Conservation (phyloP, 2,113 vertebrate species). For the Tachysurus vachellii region DNA sequence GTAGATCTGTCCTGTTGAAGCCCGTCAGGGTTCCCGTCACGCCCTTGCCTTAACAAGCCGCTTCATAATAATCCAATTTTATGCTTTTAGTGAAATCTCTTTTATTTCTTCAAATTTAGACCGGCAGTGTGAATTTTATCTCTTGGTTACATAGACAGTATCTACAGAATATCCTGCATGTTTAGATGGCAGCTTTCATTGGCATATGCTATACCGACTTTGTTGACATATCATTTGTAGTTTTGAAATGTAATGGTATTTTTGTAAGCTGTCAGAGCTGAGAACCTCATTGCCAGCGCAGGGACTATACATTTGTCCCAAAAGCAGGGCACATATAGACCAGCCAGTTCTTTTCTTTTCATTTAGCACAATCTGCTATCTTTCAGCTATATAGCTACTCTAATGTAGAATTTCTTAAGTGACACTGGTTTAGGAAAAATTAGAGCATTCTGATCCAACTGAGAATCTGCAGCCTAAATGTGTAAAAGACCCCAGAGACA, state of each 20-base stretch:
- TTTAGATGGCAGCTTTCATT: conserved; percentile 74
- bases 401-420: background rate
- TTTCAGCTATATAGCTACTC: background rate
- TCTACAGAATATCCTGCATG: conserved; percentile 73
- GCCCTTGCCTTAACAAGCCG: conserved; percentile 77
- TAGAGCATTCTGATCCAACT: background rate
- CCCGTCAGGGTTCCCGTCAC: conserved; percentile 64
- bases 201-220: conserved; percentile 67
- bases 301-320: conserved; percentile 9
- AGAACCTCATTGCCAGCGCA: conserved; percentile 29
- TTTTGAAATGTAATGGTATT: conserved; percentile 72
- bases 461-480: background rate
- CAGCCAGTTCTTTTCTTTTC: conserved; percentile 16
- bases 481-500: background rate
- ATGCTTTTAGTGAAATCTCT: conserved; percentile 63
- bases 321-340: conserved; percentile 15
- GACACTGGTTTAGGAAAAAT: background rate
- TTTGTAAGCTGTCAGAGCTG: conserved; percentile 68
- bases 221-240: conserved; percentile 61
- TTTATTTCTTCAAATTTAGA: conserved; percentile 76
- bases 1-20: conserved; percentile 63
- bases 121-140: conserved; percentile 61
- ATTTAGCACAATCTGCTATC: conserved; percentile 1
- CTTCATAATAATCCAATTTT: conserved; percentile 52
- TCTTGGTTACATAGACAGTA: conserved; percentile 57